Conservation (phyloP, 2,113 vertebrate species). For the Nicator chloris region DNA sequence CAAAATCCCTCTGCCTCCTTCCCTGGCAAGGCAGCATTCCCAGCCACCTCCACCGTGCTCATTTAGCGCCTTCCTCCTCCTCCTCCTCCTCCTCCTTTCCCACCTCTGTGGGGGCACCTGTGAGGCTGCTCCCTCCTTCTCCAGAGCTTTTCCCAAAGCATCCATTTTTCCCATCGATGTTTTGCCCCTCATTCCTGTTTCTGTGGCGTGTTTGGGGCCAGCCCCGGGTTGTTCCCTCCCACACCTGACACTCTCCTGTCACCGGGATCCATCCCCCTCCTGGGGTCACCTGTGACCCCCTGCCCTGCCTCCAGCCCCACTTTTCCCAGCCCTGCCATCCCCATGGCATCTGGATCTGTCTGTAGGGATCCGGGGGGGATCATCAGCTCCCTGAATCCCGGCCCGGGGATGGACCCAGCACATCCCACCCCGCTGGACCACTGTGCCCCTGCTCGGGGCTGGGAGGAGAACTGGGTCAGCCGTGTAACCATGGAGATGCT, state of each 20-base stretch:
- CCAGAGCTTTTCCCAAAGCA: neutral
- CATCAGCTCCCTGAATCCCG: accelerated
- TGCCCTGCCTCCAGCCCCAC: neutral
- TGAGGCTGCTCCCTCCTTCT: neutral
- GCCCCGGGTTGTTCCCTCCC: accelerated
- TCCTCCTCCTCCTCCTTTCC: neutral
- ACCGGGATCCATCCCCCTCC: accelerated
- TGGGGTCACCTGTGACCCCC: neutral
- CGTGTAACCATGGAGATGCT: conserved; percentile 78
- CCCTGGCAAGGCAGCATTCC: neutral
- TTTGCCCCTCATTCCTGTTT: accelerated
- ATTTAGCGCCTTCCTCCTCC: neutral
- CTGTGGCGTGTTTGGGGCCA: neutral
- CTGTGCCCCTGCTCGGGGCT: conserved; percentile 41
- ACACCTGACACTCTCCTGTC: accelerated
- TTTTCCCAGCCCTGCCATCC: neutral
- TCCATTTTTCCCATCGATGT: accelerated
- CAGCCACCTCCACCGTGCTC: neutral
- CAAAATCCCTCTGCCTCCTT: neutral
- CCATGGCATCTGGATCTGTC: accelerated
- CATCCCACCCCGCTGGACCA: neutral
- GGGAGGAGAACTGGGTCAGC: conserved; percentile 81
- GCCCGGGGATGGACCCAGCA: neutral
- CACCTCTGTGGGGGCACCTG: neutral
- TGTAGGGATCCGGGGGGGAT: neutral